These are phyloP conservation scores for Euphydryas editha DNA, from an alignment of 2,888 invertebrate species.

Conservation along the genomic window DNA sequence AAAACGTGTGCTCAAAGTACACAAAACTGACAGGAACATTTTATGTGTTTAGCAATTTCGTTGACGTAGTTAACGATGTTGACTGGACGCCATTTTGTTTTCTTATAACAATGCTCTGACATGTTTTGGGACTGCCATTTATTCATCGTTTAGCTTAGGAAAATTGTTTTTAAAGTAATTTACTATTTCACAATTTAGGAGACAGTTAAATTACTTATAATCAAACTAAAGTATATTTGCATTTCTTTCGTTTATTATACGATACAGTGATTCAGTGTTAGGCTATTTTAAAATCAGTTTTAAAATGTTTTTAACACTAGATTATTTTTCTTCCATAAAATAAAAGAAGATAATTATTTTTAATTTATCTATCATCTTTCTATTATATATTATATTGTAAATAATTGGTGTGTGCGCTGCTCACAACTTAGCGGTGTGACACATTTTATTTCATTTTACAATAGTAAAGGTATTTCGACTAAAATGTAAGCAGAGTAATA, in stretches of 20 bases:
- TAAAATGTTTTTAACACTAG: too few relatives aligned
- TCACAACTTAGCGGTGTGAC: too few relatives aligned
- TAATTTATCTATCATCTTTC: too few relatives aligned
- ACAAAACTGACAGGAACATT: constrained; percentile 29
- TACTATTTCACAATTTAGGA: constrained; percentile 17
- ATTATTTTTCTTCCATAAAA: too few relatives aligned
- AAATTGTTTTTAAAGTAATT: constrained; percentile 39
- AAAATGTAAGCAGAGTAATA: too few relatives aligned
- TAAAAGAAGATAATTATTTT: too few relatives aligned
- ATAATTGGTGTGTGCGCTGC: too few relatives aligned
- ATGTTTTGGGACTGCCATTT: constrained; percentile 31
- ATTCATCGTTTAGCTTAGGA: constrained; percentile 27
- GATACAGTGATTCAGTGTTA: background rate
- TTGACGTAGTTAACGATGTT: constrained; percentile 42
- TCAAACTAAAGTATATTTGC: constrained; percentile 2
- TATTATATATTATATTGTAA: too few relatives aligned
- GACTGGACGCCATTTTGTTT: constrained; percentile 39
- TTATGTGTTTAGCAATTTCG: constrained; percentile 34
- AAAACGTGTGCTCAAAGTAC: constrained; percentile 8
- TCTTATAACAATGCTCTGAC: constrained; percentile 37
- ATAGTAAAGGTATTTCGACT: too few relatives aligned
- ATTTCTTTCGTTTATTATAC: background rate
- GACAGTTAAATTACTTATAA: constrained; percentile 23
- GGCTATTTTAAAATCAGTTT: background rate
- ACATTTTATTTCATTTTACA: too few relatives aligned